Base-by-base conservation (phyloP, 2,797 vertebrate genomes). In the Spinus olivaceus region DNA sequence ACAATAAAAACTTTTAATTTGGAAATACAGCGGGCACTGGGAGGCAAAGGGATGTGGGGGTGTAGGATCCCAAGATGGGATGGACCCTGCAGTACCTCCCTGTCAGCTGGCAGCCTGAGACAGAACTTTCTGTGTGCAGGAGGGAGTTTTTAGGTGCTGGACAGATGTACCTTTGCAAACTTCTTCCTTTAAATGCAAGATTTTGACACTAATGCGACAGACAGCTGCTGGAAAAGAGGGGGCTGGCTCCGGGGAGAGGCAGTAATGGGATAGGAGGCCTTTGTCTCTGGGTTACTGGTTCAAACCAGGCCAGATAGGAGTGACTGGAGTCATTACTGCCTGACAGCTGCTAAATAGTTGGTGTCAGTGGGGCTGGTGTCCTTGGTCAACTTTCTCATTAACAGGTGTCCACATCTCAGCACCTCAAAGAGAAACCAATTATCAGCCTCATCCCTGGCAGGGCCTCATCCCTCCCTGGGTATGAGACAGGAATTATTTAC, bases 341-440 rank as follows among this genome's bases (percentile, higher is more conserved):
- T 70, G 90, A 80, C 92, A 95, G 81, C 95, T 96, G 92, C 78
- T 95, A 88, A 91, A 81, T 56, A 69, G 71, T 53, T 67, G 35
- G 32, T 81, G 85, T 86, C 90, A 92, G 24, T 5, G 41, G 70
- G 64, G 60, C 81, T 18, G 2, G 14, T 69, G 85, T 63, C 69
- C 44, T 78, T 70, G 64, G 87, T 89, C 81, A 81, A 16, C 56
- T 76, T 88, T 71, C 81, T 83, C 57, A 81, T 80, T 92, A 94
- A 86, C 90, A 93, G 87, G 66, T 93, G 87, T 79, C 50, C 3
- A 1, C 50, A 41, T 35, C 78, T 79, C 64, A 94, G 63, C 49
- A 63, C 39, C 63, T 78, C 69, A 80, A 90, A 85, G 53, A 90
- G 71, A 95, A 89, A 60, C 30, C 83, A 92, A 54, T 96, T 87